Base-by-base conservation (phyloP, 2,113 vertebrate genomes). In the Chrysemys picta region DNA sequence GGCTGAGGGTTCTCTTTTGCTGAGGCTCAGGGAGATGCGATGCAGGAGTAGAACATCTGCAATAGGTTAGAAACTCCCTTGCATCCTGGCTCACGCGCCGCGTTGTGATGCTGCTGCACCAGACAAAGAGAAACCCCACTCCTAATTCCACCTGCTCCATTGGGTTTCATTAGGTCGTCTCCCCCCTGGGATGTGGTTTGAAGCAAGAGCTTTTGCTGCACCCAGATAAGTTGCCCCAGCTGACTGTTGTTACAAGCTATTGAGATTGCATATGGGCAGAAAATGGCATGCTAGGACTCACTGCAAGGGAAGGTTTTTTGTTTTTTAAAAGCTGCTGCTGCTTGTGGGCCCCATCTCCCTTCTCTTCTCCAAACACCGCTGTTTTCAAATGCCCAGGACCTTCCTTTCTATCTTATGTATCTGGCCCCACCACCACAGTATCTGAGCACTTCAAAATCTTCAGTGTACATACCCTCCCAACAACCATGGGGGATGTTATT, bases 401-500 rank as follows among this genome's bases (percentile, higher is more conserved):
- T 65, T 31, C 31, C 31, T 19, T 65, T 65, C 31, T n/a, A 65
- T n/a, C 62, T 65, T n/a, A 14, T 35, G 31, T 65, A 19, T 65
- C 62, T 65, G 72, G 21, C 38, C 5, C 22, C 72, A 25, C 12
- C 38, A 75, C 72, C 38, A 24, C 11, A 2, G 31, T 35, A 65
- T n/a, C 62, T n/a, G 31, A 65, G 13, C 72, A 24, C 69, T 17
- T 84, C 45, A 1, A 3, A 13, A 6, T 35, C 5, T 56, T 14
- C 38, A 3, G 12, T 3, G 42, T 13, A 45, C 22, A 13, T 38
- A n/a, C 62, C 10, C 1, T 10, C 47, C 17, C 35, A 72, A 78
- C 4, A 24, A 3, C 1, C n/a, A 11, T 6, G 1, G 1, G 62
- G 69, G 50, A 10, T 4, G 31, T 31, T 65, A 35, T 14, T 65